Evolutionary conservation across 2,888 invertebrate genomes (phyloP), one percentile per base, ranked within the genome.

Genomic region (Phlogophora meticulosa): DNA sequence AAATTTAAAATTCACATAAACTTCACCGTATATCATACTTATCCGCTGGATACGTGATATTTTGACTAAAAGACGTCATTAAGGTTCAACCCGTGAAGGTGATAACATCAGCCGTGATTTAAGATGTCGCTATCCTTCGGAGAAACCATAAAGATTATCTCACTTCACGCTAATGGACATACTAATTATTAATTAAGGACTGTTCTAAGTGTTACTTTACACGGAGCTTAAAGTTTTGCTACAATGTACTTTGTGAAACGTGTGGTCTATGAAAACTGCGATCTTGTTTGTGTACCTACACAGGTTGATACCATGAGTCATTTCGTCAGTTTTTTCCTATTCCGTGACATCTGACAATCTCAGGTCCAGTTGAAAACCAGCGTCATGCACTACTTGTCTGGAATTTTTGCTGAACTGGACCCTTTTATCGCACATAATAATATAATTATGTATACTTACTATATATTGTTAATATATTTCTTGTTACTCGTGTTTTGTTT

Each of bases 141-240:
- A 87, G 90, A 88, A 90, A 87, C 88, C 90, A 87, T 93, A 91
- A 92, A 93, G 93, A 92, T 93, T 91, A 94, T 91, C 91, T 86
- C 87, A 80, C 88, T 83, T 79, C 80, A 72, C 76, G 76, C 88
- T 93, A 93, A 94, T 93, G 93, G 91, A 81, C 80, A 80, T 78
- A 56, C 86, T 90, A 93, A 92, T 94, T 93, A 93, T 90, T 93
- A 91, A 92, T 92, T 92, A 87, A 88, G 87, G 87, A 86, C 81
- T 85, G 42, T 83, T 86, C 17, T 67, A 67, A 78, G 68, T 72
- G 68, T 58, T 72, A 56, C 56, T 66, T 70, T 71, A 63, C 53
- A 68, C 49, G 24, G 38, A 46, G 64, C 42, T 57, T 61, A 51
- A 48, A 59, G 42, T 69, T 68, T 65, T 55, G 45, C 32, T 51